A percentile compares a stretch with the other conserved stretches of the same genome.
Evolutionary conservation across 2,113 vertebrate genomes (phyloP).

Genomic region (Phocoena sinus): DNA sequence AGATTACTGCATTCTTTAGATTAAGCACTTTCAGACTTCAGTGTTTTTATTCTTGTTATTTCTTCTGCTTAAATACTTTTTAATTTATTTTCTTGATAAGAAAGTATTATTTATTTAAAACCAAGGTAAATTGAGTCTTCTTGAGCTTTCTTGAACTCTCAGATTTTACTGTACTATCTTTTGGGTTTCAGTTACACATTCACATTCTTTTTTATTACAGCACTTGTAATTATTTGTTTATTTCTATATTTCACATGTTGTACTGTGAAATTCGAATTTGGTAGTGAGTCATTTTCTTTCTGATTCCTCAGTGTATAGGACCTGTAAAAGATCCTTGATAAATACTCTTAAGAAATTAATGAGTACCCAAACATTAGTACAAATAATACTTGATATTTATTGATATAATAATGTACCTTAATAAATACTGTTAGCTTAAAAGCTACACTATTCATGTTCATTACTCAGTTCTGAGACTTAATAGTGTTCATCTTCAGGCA

Average conservation of each 20-base stretch:
- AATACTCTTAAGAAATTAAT: neutral
- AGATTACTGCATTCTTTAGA: neutral
- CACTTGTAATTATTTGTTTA: neutral
- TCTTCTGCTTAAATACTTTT: neutral
- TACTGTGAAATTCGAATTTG: neutral
- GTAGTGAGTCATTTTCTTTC: neutral
- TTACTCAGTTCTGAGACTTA: neutral
- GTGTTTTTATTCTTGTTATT: neutral
- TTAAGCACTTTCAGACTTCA: neutral
- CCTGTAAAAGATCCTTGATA: neutral
- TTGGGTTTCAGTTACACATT: neutral
- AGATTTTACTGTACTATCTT: neutral
- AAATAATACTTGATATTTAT: neutral
- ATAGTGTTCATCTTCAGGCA: neutral
- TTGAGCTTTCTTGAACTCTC: neutral
- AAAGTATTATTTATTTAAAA: neutral
- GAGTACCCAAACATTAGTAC: neutral
- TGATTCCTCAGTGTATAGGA: neutral
- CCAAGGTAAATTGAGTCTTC: neutral
- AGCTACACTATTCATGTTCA: neutral
- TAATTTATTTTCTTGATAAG: neutral
- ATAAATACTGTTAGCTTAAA: neutral
- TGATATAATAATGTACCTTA: neutral
- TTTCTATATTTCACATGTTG: neutral
- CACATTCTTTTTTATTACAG: neutral